Percentiles rank a stretch among this genome's conserved stretches.
Conservation (phyloP, 2,797 vertebrate species). For the Pantherophis alleghaniensis region DNA sequence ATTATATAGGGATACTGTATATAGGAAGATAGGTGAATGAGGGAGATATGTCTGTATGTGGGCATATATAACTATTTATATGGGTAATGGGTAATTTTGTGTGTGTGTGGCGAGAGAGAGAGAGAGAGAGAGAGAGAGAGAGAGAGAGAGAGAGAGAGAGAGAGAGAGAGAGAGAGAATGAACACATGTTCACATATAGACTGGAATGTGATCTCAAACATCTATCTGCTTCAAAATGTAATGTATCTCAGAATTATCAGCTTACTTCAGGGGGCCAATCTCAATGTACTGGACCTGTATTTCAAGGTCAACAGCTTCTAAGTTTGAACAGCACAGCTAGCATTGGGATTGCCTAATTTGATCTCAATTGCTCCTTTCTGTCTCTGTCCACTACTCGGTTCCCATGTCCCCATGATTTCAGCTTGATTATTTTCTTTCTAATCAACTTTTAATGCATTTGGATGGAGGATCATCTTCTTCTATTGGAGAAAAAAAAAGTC, state of each 20-base stretch:
- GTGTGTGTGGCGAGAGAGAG: neutral
- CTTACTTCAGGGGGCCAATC: neutral
- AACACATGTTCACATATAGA: neutral
- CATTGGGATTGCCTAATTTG: neutral
- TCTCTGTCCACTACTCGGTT: neutral
- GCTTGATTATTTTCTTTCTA: neutral
- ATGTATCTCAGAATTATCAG: neutral
- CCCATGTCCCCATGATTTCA: neutral
- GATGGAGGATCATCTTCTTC: neutral
- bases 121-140: neutral
- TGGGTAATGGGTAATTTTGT: neutral
- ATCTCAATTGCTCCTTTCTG: neutral
- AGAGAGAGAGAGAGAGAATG: neutral
- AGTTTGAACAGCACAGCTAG: neutral
- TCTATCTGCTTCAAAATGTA: neutral
- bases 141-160: neutral
- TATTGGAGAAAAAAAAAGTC: neutral
- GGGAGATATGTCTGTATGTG: neutral
- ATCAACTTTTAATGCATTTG: neutral
- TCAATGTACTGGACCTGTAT: neutral
- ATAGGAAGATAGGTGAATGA: neutral
- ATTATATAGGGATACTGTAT: neutral
- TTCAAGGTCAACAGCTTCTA: no score
- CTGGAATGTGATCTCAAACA: neutral
- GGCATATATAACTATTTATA: neutral